Conservation (phyloP, 2,113 vertebrate species). For the Aplodontia rufa region DNA sequence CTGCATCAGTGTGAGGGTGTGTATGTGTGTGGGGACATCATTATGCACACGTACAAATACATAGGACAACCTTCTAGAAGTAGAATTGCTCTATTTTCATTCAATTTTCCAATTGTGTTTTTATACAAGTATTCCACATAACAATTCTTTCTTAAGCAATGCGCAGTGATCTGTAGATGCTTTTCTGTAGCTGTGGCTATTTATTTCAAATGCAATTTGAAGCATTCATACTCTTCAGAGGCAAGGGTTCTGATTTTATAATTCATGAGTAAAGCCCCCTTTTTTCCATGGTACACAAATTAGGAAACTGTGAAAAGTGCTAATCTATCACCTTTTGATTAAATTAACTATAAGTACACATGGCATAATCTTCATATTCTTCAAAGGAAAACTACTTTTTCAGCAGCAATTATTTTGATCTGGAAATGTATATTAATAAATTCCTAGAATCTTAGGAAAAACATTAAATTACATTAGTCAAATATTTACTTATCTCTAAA, state of each 20-base stretch:
- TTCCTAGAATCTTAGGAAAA: not conserved
- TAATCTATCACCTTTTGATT: not conserved
- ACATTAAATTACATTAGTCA: not conserved
- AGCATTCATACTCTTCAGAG: not conserved
- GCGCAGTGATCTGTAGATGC: not conserved
- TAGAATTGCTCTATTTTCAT: not conserved
- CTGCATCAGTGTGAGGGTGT: not conserved
- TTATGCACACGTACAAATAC: not conserved
- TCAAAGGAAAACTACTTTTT: not conserved
- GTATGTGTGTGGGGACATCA: not conserved
- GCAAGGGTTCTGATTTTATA: not conserved
- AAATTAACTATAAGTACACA: not conserved
- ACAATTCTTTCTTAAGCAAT: not conserved
- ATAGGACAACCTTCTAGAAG: not conserved
- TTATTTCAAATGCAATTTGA: slow-evolving; percentile 7
- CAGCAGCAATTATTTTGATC: not conserved
- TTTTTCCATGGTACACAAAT: not conserved
- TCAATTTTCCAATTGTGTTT: not conserved
- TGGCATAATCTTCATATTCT: not conserved
- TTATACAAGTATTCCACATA: not conserved
- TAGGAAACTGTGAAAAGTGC: not conserved
- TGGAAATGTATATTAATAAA: not conserved
- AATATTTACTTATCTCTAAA: slow-evolving; percentile 25
- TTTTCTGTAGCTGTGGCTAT: not conserved
- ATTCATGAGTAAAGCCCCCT: not conserved